Evolutionary conservation across 2,113 vertebrate genomes (phyloP).

Genomic region (Brachypteracias leptosomus): DNA sequence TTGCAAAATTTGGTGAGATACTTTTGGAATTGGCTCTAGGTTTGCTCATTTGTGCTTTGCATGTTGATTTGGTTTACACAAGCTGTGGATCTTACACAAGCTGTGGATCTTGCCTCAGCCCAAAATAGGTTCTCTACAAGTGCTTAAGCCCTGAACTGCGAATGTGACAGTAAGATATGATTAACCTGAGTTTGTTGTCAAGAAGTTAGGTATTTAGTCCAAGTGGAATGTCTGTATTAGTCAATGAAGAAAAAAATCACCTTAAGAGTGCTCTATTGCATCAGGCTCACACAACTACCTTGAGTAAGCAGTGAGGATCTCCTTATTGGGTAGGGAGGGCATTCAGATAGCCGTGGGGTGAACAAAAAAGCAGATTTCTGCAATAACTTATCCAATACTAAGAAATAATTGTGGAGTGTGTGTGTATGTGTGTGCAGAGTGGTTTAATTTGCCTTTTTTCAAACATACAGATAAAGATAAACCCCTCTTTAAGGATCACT

Average conservation of each 20-base stretch:
- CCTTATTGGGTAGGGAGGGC: background rate
- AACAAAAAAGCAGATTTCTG: background rate
- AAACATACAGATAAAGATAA: background rate
- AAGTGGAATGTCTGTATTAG: background rate
- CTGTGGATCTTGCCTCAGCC: background rate
- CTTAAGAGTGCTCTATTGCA: background rate
- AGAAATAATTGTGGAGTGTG: background rate
- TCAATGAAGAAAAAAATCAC: background rate
- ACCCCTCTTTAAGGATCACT: background rate
- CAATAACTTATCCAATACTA: background rate
- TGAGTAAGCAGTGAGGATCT: background rate
- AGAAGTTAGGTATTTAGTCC: background rate
- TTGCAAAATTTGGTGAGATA: background rate
- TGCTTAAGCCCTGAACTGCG: background rate
- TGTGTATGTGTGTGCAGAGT: background rate
- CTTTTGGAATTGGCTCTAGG: background rate
- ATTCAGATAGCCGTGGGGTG: background rate
- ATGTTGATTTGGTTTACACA: background rate
- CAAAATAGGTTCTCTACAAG: background rate
- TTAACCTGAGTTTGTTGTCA: background rate
- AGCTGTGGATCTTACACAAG: background rate
- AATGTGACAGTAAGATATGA: background rate
- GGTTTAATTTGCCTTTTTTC: background rate
- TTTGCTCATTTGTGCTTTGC: background rate
- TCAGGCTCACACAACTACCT: accelerated